Evolutionary conservation across 1,140 invertebrate genomes (phyloP), one percentile per base, ranked within the genome.

Genomic region (Drosophila pallidifrons): DNA sequence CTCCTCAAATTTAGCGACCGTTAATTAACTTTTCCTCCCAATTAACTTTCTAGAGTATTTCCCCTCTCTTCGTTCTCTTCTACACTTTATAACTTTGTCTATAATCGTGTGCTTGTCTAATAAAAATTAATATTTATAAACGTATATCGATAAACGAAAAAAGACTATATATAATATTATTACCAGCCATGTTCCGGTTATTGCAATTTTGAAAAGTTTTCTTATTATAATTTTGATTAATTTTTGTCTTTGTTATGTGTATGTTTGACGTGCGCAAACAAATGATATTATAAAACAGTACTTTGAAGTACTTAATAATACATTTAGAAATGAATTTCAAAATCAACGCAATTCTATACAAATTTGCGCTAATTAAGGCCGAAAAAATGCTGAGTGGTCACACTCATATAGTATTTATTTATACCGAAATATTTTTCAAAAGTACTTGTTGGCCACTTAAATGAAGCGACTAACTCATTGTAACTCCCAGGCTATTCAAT

Each of bases 1-100:
- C 49, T 54, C 15, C 58, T 47, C 67, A 49, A 10, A 43, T 52
- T 38, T 38, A 38, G 35, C 35, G 7, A 38, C 35, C 35, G 35
- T 38, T 38, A 38, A 38, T 38, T 25, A 25, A 25, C 20, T 25
- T 25, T 25, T 25, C 35, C 35, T 7, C 35, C 35, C 1, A 38
- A 8, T 38, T 38, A 38, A 38, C 35, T 38, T 38, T 69, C 32
- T 51, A 69, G 46, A 15, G 16, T 43, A 45, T 13, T 11, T 43
- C 47, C 67, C 20, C 3, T 25, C 46, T 46, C 30, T 64, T 64
- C 38, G 41, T n/a, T 43, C 11, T 43, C 11, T 13, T 13, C 41
- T 13, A 43, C 41, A 43, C 41, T 43, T 38, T 10, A 10, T 38
- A 38, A 0, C 41, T 13, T 43, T 43, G 41, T 13, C 41, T 43